A percentile compares a stretch with the other conserved stretches of the same genome.
These are phyloP conservation scores for Melinaea marsaeus DNA, from an alignment of 2,888 invertebrate genomes.

Conservation along the genomic window DNA sequence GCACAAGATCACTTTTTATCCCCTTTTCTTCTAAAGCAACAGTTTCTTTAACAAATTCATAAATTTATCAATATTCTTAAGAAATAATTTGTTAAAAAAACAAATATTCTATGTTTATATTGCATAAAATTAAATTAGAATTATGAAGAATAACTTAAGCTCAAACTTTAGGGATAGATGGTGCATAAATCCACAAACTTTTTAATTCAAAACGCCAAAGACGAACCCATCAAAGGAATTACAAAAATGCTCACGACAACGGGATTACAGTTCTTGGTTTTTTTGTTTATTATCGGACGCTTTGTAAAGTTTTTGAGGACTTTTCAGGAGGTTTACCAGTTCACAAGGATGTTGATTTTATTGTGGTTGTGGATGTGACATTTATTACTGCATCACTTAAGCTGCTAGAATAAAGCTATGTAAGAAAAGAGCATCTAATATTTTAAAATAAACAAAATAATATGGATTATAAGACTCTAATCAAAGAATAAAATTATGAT, in stretches of 20 bases:
- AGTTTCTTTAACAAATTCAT: too few species aligned
- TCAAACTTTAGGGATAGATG: not conserved
- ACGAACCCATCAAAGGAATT: conserved; percentile 44
- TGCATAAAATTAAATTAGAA: not conserved
- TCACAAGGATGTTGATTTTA: conserved; percentile 35
- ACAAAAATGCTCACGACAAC: conserved; percentile 37
- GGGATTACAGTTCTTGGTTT: conserved; percentile 58
- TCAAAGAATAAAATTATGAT: too few species aligned
- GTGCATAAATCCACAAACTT: not conserved
- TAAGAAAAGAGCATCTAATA: too few species aligned
- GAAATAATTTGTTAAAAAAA: not conserved
- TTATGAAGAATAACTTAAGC: conserved; percentile 6
- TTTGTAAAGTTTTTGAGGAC: conserved; percentile 57
- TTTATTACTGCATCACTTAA: not conserved
- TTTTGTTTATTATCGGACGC: conserved; percentile 64
- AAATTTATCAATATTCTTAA: too few species aligned
- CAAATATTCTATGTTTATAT: not conserved
- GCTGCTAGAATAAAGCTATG: too few species aligned
- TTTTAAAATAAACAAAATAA: too few species aligned
- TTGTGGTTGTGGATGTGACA: conserved; percentile 25
- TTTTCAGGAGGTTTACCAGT: conserved; percentile 45
- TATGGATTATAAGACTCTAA: too few species aligned
- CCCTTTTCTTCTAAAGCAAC: too few species aligned
- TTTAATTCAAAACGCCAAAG: conserved; percentile 36
- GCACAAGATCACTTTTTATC: too few species aligned